Base-by-base conservation (phyloP, 2,797 vertebrate genomes). In the Sparus aurata region DNA sequence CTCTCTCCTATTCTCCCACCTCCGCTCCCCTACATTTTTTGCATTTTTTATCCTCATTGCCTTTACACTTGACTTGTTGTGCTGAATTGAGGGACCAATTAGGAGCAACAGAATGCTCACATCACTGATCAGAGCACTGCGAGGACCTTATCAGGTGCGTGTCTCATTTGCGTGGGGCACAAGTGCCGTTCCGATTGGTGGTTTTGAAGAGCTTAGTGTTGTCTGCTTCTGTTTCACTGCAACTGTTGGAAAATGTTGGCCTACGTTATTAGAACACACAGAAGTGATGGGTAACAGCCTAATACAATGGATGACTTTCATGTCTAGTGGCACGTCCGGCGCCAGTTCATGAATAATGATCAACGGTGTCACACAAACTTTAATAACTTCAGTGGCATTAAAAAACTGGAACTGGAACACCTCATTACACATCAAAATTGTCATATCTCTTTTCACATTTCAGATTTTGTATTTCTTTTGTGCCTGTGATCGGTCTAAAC, bases 21-120 rank as follows among this genome's bases (percentile, higher is more conserved):
- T 83, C 82, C 55, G 61, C 68, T 84, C 74, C 67, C 66, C 63
- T 82, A 75, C 79, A 73, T 85, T 90, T 89, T 86, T 81, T 79
- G 77, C 79, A 85, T 91, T 86, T 34, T 89, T 74, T 76, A 72
- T 83, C 75, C 77, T 57, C 75, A 15, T 77, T 84, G 82, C 68
- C 66, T 92, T 91, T 85, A 82, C 85, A 84, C 85, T 89, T 75
- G 80, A 90, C 80, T 87, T 72, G 85, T 59, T 79, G 58, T 7
- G 53, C 65, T 88, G 85, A 88, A 90, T 87, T 68, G 70, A 76
- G 82, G 79, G 72, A 73, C 72, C 78, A 93, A 86, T 90, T 84
- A 89, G 68, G 76, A 75, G 79, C 74, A 59, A 58, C 62, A 69
- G 66, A 90, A 80, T 20, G 64, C 69, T 86, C 71, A 71, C 87